A percentile compares a stretch with the other conserved stretches of the same genome.
Evolutionary conservation across 2,888 invertebrate genomes (phyloP).

Genomic region (Epistrophella euchroma): DNA sequence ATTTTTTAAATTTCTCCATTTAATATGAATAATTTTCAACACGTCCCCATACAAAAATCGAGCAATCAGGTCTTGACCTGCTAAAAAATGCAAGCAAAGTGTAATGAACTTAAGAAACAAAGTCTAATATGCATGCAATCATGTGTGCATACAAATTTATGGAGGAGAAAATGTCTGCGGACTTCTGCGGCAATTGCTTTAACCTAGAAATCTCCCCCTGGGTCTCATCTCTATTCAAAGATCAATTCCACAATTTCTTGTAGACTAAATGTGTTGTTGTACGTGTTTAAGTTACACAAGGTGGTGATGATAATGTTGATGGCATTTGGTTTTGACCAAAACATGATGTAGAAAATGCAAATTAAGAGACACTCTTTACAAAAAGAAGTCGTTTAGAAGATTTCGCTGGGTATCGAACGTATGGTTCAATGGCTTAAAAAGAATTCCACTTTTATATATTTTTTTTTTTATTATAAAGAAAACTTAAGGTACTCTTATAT

Average conservation of each 20-base stretch:
- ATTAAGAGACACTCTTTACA: constrained; percentile 42
- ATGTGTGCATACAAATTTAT: constrained; percentile 56
- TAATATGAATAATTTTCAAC: constrained; percentile 19
- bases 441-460: neutral
- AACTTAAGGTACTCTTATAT: neutral
- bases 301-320: neutral
- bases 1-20: constrained; percentile 37
- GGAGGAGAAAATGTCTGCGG: constrained; percentile 33
- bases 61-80: constrained; percentile 10
- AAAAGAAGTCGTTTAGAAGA: constrained; percentile 6
- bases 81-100: constrained; percentile 23
- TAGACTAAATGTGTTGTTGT: constrained; percentile 24
- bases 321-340: constrained; percentile 35
- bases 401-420: neutral
- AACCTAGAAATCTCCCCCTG: constrained; percentile 57
- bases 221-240: constrained; percentile 40
- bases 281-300: constrained; percentile 67
- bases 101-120: constrained; percentile 47
- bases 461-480: neutral
- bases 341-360: constrained; percentile 45
- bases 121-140: constrained; percentile 43
- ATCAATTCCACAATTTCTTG: constrained; percentile 50
- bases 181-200: constrained; percentile 56
- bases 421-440: neutral
- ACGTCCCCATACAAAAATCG: constrained; percentile 9